Evolutionary conservation across 2,113 vertebrate genomes (phyloP).

Genomic region (Erythrolamprus reginae): DNA sequence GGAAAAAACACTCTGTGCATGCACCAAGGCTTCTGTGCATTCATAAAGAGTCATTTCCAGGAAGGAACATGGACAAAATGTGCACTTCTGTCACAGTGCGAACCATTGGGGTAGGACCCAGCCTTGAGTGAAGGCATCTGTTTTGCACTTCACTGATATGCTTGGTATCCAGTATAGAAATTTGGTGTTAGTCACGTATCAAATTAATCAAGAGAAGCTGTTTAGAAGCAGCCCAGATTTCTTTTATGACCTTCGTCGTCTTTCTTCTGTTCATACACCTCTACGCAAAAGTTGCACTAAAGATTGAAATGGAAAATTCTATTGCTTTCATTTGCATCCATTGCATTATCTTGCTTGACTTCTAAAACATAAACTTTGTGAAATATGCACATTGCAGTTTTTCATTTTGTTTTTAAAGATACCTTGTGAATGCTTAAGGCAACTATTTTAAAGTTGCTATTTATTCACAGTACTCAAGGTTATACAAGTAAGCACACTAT

Average conservation of each 20-base stretch:
- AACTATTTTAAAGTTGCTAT: not conserved
- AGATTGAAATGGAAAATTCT: not conserved
- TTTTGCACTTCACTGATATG: not conserved
- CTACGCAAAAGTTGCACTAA: not conserved
- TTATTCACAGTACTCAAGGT: not conserved
- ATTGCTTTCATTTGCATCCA: not conserved
- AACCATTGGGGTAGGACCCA: too few relatives aligned
- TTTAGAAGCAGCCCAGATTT: not conserved
- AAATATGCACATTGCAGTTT: not conserved
- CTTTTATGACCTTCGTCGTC: not conserved
- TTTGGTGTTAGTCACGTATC: not conserved
- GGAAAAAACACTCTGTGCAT: too few relatives aligned
- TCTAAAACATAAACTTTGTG: not conserved
- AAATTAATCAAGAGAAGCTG: not conserved
- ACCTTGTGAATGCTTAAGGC: not conserved
- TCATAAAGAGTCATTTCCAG: too few relatives aligned
- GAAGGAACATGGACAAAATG: too few relatives aligned
- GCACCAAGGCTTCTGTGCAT: too few relatives aligned
- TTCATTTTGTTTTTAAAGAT: not conserved
- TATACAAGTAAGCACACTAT: not conserved
- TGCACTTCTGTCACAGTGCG: too few relatives aligned
- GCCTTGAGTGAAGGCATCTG: too few relatives aligned
- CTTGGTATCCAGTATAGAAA: not conserved
- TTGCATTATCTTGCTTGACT: not conserved
- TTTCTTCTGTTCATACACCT: not conserved